Base-by-base conservation (phyloP, 2,113 vertebrate species). In the Stegastes partitus region DNA sequence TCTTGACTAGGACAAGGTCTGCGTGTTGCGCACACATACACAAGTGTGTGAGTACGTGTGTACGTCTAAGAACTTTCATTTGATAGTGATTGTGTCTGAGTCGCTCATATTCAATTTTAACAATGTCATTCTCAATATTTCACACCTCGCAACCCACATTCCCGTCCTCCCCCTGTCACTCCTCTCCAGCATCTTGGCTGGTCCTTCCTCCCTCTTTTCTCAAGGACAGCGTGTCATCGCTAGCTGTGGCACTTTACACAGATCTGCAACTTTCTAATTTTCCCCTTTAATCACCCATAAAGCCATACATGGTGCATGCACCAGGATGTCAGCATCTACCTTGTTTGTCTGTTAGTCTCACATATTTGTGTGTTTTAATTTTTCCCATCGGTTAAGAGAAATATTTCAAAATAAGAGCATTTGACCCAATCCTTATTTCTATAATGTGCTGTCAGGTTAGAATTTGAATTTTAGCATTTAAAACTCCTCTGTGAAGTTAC, bases 31-130 rank as follows among this genome's bases (percentile, higher is more conserved):
- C 23, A 44, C 23, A 28, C 39, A n/a, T 15, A 42, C 19, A 22
- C 6, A 42, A 53, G 31, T 57, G 12, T 31, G 44, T 12, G 39
- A 12, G 25, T 45, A 23, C 0, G 55, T 1, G 9, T 50, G 58
- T 19, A 63, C 72, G 61, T 75, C 45, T 39, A 21, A 81, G 57
- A 81, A 66, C 56, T 47, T 72, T 80, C 26, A 42, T 81, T 84
- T 76, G 66, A 83, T 49, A 58, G 75, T 69, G 57, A 81, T 77
- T 72, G 77, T 58, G 81, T 70, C 77, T 77, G 86, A 90, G 74
- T 73, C 11, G 2, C 72, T 80, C 81, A 84, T 74, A 87, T 90
- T 83, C 74, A 84, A 81, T 84, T 91, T 89, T 84, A 91, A 84
- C 62, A 82, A 53, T 81, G 84, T 82, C 86, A 81, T 74, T 76